phyloP scores from a whole-genome alignment of 2,797 vertebrate species.

The Sebastolobus alascanus region DNA sequence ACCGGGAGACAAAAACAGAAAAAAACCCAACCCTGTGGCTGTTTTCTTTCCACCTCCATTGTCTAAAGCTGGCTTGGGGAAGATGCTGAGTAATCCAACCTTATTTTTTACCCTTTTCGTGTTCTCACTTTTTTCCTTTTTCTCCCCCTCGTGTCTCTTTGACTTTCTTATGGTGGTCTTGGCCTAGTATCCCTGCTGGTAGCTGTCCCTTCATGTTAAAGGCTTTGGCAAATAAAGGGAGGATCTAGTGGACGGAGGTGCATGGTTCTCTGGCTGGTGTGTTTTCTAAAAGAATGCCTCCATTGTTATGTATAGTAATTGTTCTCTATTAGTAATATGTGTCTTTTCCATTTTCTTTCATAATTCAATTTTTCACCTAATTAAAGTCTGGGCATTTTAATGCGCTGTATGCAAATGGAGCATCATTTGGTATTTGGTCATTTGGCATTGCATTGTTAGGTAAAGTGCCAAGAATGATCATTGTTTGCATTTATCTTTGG shows the following conservation, averaged over 20 bases:
- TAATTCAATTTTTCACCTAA: conserved; percentile 20
- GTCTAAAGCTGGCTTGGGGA: conserved; percentile 1
- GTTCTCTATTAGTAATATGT: not conserved
- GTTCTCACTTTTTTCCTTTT: conserved; percentile 14
- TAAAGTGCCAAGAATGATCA: conserved; percentile 43
- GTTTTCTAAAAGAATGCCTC: conserved; percentile 8
- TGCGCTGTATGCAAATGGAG: conserved; percentile 14
- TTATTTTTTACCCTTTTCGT: conserved; percentile 18
- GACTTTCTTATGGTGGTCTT: conserved; percentile 51
- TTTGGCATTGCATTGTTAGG: conserved; percentile 41
- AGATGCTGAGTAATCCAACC: conserved; percentile 44
- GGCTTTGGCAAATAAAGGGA: conserved; percentile 32
- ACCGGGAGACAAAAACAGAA: not conserved
- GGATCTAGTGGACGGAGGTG: conserved; percentile 14
- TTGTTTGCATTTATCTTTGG: conserved; percentile 56
- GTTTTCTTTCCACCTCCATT: conserved; percentile 17
- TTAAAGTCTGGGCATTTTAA: conserved; percentile 19
- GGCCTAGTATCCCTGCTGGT: conserved; percentile 68
- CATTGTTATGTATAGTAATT: conserved; percentile 17
- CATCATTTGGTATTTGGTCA: conserved; percentile 22
- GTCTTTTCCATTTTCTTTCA: conserved; percentile 15
- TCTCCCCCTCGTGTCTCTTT: conserved; percentile 52
- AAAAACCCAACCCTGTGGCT: not conserved
- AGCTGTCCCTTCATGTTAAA: conserved; percentile 63
- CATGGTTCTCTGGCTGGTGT: conserved; percentile 30